A percentile compares a stretch with the other conserved stretches of the same genome.
Evolutionary conservation across 2,797 vertebrate genomes (phyloP).

Genomic region (Apodemus agrarius): DNA sequence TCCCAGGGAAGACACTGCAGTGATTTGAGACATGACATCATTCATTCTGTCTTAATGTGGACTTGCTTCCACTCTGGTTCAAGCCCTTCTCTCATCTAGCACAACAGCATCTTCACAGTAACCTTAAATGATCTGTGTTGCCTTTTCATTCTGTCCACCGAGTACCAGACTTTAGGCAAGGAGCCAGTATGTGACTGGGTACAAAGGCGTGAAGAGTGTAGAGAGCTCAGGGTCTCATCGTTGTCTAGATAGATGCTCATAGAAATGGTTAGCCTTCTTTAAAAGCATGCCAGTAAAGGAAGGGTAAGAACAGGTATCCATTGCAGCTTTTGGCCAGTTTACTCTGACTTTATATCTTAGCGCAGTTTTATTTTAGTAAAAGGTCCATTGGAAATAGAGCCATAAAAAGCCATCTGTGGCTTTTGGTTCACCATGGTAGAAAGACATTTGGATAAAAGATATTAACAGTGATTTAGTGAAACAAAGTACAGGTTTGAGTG

Average conservation of each 20-base stretch:
- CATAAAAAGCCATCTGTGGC: neutral
- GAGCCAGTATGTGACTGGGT: neutral
- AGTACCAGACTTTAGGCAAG: neutral
- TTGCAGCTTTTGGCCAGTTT: neutral
- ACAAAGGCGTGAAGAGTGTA: neutral
- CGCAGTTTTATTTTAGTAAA: slow-evolving; percentile 16
- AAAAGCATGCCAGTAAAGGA: neutral
- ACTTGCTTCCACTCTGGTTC: neutral
- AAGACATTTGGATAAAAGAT: neutral
- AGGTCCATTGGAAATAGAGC: slow-evolving; percentile 6
- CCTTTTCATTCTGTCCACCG: neutral
- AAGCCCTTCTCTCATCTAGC: slow-evolving; percentile 34
- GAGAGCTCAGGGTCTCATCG: neutral
- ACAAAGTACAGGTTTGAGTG: neutral
- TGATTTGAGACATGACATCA: neutral
- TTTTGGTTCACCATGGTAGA: neutral
- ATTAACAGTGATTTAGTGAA: neutral
- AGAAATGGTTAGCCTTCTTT: neutral
- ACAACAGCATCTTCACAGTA: neutral
- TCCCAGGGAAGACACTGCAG: neutral
- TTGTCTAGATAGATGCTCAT: neutral
- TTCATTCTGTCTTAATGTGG: slow-evolving; percentile 5
- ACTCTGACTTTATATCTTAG: neutral
- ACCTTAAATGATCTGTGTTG: neutral
- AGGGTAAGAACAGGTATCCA: neutral